Base-by-base conservation (phyloP, 1,140 invertebrate genomes). In the Scaptomyza hsui region DNA sequence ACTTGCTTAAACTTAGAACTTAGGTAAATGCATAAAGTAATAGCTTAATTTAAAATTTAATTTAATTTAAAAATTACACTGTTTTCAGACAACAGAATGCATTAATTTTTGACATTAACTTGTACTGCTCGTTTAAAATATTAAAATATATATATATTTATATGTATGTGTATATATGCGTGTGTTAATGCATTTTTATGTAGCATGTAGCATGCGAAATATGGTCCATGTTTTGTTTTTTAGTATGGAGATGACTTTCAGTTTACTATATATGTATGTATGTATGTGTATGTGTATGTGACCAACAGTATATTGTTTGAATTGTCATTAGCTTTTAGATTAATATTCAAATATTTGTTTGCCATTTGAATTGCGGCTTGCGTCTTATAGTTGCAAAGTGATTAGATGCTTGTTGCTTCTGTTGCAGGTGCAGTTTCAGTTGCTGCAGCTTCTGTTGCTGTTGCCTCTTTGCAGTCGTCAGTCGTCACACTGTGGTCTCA, bases 401-500 rank as follows among this genome's bases (percentile, higher is more conserved):
- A 61, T 88, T 67, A 48, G 60, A 24, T 47, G 71, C 63, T 21
- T 67, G 53, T 16, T 70, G 72, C 37, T 13, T 62, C 35, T 62
- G 52, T 13, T 60, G 55, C 24, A 21, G 35, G 37, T 53, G 60
- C 18, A 29, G 16, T 29, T 73, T 45, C 35, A 13, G 62, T 29
- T 67, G 29, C 42, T 29, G 39, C 45, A 35, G 56, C 29, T 29
- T 29, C 9, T 24, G 55, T 47, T 64, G 72, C 47, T 51, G 13
- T 44, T 64, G 75, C 61, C 59, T 37, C 56, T 44, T 49, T 44
- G 49, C 70, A 45, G 56, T 51, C 13, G 74, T 19, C 68, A 75
- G 64, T 82, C 74, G 79, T 91, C 89, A 91, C 65, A 91, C 90
- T 39, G 90, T 91, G 67, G 90, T 91, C 61, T 91, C 90, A 75